Evolutionary conservation across 2,797 vertebrate genomes (phyloP).

Genomic region (Gorsachius magnificus): DNA sequence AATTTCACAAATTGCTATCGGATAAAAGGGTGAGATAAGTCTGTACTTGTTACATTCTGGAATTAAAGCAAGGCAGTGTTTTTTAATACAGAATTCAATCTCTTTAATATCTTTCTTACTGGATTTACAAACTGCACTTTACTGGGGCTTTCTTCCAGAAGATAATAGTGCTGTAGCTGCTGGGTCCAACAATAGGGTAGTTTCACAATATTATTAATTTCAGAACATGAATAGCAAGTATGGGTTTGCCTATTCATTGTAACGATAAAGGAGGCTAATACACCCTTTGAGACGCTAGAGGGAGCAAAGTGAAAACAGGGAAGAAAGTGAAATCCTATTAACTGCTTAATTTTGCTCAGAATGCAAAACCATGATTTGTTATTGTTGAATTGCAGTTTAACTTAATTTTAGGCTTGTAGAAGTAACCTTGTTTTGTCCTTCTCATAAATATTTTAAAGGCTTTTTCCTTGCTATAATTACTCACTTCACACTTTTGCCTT

Average conservation of each 20-base stretch:
- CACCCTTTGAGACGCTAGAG: neutral
- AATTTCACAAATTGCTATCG: slow-evolving; percentile 31
- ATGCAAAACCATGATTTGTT: rapidly evolving
- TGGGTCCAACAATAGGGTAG: neutral
- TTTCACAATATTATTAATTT: neutral
- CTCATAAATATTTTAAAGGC: neutral
- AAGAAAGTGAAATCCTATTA: neutral
- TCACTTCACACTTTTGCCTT: neutral
- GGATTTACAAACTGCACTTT: neutral
- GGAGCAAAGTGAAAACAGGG: neutral
- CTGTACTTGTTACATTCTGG: neutral
- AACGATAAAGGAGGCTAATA: rapidly evolving
- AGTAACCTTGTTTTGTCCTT: neutral
- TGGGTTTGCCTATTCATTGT: rapidly evolving
- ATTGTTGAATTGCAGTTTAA: neutral
- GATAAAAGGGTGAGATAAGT: neutral
- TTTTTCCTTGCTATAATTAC: neutral
- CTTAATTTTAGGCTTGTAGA: neutral
- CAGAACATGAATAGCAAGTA: neutral
- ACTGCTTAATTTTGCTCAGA: neutral
- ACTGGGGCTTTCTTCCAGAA: neutral
- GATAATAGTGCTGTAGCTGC: rapidly evolving
- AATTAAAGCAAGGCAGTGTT: neutral
- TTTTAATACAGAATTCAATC: neutral
- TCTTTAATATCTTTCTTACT: neutral